Base-by-base conservation (phyloP, 23 tunicate genomes). In the Corella eumyota region DNA sequence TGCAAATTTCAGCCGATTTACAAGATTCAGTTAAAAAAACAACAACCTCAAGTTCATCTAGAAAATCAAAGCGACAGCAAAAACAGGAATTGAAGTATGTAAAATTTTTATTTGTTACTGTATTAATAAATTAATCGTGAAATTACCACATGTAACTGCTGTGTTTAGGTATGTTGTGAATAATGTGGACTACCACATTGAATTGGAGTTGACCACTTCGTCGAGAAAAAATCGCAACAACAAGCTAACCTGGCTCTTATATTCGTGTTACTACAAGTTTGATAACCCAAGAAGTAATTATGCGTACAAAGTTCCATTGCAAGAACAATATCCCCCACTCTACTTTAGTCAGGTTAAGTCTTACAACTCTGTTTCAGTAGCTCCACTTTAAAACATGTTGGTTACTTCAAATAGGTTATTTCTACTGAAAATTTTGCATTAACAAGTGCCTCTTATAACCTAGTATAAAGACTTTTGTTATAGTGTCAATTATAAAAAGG, bases 291-390 rank as follows among this genome's bases (percentile, higher is more conserved):
- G 32, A 20, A n/a, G 58, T 6, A 51, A 50, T 2, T 11, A 45
- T 1, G 50, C 29, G 33, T 15, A 44, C 2, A 68, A 76, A 27
- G 50, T 67, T 36, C 33, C 44, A 17, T 27, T 76, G 1, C 32
- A 21, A 1, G 73, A 76, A 2, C 74, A 67, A 46, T 58, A 38
- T 36, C 83, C 83, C 1, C 67, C 83, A 21, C 59, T 76, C 44
- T 76, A 76, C 50, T 76, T 67, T 40, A 67, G 83, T 56, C 71
- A 32, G 30, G 83, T 76, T 1, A 47, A 34, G 25, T 76, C 83
- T 6, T 76, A 54, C 68, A 40, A 44, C 57, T 54, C 32, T 2
- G 13, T 26, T 6, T 44, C 79, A n/a, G n/a, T n/a, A n/a, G n/a
- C n/a, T n/a, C n/a, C n/a, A n/a, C n/a, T n/a, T n/a, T n/a, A n/a